A percentile compares a stretch with the other conserved stretches of the same genome.
Conservation (phyloP, 1,140 invertebrate genomes). For the Solenopsis fugax region DNA sequence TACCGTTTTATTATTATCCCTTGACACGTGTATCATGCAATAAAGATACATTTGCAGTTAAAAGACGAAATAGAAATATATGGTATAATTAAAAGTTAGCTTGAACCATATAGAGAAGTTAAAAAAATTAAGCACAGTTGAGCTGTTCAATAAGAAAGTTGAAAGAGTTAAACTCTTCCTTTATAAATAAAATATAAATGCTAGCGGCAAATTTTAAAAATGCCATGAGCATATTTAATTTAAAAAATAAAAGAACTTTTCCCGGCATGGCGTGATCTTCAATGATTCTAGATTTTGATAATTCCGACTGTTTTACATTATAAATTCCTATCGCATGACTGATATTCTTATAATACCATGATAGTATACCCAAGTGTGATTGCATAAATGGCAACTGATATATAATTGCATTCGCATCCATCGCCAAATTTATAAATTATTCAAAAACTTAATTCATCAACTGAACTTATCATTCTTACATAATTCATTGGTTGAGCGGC, state of each 20-base stretch:
- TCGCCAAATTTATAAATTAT: slow-evolving; percentile 33
- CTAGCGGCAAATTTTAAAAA: background rate
- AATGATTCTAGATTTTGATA: background rate
- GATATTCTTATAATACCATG: background rate
- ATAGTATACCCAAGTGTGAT: background rate
- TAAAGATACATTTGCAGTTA: background rate
- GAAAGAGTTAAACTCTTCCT: background rate
- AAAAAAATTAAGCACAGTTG: background rate
- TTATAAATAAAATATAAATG: slow-evolving; percentile 15
- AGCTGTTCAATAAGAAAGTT: slow-evolving; percentile 5
- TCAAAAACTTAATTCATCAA: slow-evolving; percentile 34
- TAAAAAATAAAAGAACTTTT: background rate
- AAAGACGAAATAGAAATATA: background rate
- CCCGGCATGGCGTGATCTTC: background rate
- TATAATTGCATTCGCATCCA: background rate
- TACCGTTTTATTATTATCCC: slow-evolving; percentile 14
- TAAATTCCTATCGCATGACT: background rate
- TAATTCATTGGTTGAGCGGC: slow-evolving; percentile 29
- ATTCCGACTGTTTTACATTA: background rate
- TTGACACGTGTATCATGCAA: background rate
- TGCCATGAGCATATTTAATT: background rate
- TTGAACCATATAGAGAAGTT: background rate
- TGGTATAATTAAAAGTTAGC: background rate
- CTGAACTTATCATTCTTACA: slow-evolving; percentile 28
- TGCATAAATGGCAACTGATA: background rate